Evolutionary conservation across 2,113 vertebrate genomes (phyloP), one percentile per base, ranked within the genome.

Genomic region (Cololabis saira): DNA sequence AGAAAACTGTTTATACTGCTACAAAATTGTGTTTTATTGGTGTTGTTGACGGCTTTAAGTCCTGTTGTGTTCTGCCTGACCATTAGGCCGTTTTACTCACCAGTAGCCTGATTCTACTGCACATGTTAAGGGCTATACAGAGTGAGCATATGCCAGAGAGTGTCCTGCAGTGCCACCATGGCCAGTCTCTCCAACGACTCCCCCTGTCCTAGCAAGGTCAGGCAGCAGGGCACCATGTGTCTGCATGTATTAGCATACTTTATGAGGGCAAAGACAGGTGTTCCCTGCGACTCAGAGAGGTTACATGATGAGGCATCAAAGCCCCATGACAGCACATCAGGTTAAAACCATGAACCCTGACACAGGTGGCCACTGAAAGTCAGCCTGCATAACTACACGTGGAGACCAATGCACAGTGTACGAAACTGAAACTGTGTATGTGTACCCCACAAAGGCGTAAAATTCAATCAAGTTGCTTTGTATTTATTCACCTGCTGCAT

Each of bases 211-310:
- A 72, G 79, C 84, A 88, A 87, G 92, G 93, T 92, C 90, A 90
- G 72, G 83, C 91, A 81, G 82, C 74, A 64, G 80, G 81, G 79
- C 80, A 65, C 85, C 87, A 87, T 89, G 90, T 87, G 84, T 84
- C 80, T 50, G 82, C 90, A 93, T 91, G 81, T 62, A 92, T 93
- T 90, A 89, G 82, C 90, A 91, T 90, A 85, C 81, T 61, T 83
- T 86, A 89, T 85, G 88, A 85, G 82, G 9, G 19, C 71, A 62
- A 76, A 85, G 90, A 85, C 82, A 85, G 87, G 86, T 91, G 90
- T 90, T 85, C 78, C 65, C 81, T 67, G 76, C 70, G 73, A 87
- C 84, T 85, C 77, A 59, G 68, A 83, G 81, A 85, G 87, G 86
- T 83, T 88, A 74, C 74, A 78, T 74, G 80, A 87, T 64, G 48